Conservation (phyloP, 2,113 vertebrate genomes). For the Sylvia atricapilla region DNA sequence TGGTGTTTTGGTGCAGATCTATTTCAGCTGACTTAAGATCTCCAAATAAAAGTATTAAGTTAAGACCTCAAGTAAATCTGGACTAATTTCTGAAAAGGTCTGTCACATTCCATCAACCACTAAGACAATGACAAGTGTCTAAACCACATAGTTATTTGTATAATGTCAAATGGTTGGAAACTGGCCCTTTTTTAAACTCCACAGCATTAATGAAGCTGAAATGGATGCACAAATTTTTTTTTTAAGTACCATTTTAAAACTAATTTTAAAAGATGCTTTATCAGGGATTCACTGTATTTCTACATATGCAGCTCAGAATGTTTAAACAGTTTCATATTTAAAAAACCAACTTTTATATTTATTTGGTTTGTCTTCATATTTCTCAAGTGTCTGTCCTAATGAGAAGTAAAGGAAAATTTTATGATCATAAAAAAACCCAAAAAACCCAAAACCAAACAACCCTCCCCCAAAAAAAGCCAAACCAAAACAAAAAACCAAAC, state of each 20-base stretch:
- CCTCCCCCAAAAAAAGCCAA: no score
- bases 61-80: neutral
- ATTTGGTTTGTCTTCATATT: neutral
- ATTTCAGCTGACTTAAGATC: neutral
- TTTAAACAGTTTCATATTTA: neutral
- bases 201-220: neutral
- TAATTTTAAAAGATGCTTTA: accelerated
- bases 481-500: no score
- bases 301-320: neutral
- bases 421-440: neutral
- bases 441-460: no score
- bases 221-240: neutral
- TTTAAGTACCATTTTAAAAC: neutral
- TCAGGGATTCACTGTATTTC: neutral
- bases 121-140: neutral
- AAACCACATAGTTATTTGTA: neutral
- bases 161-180: neutral
- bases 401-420: neutral
- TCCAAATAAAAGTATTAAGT: neutral
- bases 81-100: neutral
- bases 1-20: neutral
- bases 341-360: neutral
- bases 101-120: neutral
- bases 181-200: neutral
- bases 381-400: neutral